These are phyloP conservation scores for Choloepus didactylus DNA, from an alignment of 2,797 vertebrate species.

Conservation along the genomic window DNA sequence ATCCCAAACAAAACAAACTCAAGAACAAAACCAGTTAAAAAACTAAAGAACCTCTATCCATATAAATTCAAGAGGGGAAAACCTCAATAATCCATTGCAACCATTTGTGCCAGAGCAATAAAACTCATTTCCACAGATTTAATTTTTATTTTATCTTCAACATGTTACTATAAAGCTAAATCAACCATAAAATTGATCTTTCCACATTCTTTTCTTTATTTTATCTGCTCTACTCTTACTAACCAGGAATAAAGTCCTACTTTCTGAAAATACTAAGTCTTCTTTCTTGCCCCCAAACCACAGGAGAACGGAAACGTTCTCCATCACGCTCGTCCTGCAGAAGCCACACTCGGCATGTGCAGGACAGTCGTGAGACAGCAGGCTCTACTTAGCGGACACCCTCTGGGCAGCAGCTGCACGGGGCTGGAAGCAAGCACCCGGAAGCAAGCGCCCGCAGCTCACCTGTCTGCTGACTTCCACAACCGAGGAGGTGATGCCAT, in stretches of 20 bases:
- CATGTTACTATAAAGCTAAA: not conserved
- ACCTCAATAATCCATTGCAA: rapidly evolving
- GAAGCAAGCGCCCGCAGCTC: no score
- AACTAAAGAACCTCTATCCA: not conserved
- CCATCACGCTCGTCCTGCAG: no score
- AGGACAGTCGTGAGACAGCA: no score
- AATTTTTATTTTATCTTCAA: not conserved
- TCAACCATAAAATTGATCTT: not conserved
- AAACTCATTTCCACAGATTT: not conserved
- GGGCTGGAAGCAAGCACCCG: no score
- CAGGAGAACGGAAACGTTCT: rapidly evolving
- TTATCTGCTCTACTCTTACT: not conserved
- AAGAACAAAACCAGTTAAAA: not conserved
- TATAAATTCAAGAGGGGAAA: not conserved
- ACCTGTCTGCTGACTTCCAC: not conserved
- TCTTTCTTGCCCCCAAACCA: not conserved
- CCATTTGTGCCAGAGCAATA: not conserved
- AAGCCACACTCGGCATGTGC: no score
- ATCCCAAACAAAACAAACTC: not conserved
- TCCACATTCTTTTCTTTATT: not conserved
- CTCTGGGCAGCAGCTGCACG: no score
- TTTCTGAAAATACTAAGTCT: not conserved
- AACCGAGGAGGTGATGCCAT: rapidly evolving
- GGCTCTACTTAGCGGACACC: no score
- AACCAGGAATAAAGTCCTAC: no score